Percentiles rank a stretch among this genome's conserved stretches.
Conservation (phyloP, 1,140 invertebrate genomes). For the Galendromus occidentalis region DNA sequence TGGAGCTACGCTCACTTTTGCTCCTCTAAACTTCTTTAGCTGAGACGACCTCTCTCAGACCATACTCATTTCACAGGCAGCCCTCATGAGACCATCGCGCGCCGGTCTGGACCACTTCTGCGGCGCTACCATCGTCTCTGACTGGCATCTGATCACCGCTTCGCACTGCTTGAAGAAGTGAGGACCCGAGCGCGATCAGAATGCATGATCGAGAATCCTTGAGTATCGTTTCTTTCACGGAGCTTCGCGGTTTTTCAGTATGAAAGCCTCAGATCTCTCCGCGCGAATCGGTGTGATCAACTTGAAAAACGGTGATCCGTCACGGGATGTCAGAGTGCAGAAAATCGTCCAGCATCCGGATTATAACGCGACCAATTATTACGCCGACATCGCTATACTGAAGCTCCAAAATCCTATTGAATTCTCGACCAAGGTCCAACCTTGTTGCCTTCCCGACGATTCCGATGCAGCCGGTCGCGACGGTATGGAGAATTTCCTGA, state of each 20-base stretch:
- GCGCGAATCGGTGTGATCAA: not conserved
- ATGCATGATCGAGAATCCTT: not conserved
- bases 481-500: not conserved
- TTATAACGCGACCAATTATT: not conserved
- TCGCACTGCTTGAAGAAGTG: conserved; percentile 25
- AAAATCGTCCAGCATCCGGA: not conserved
- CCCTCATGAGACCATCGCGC: not conserved
- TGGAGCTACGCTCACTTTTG: too few species aligned
- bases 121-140: conserved; percentile 25
- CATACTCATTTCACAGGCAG: not conserved
- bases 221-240: too few species aligned
- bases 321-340: not conserved
- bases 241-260: not conserved
- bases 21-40: too few species aligned
- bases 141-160: conserved; percentile 27
- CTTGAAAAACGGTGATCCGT: not conserved
- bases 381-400: not conserved
- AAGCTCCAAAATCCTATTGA: not conserved
- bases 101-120: conserved; percentile 17
- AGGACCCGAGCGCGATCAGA: not conserved
- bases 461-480: not conserved
- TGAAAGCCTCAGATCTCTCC: not conserved
- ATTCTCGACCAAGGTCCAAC: not conserved
- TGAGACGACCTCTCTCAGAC: too few species aligned
- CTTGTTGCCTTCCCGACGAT: not conserved